Conservation (phyloP, 2,888 invertebrate species). For the Rhamphomyia laevipes region DNA sequence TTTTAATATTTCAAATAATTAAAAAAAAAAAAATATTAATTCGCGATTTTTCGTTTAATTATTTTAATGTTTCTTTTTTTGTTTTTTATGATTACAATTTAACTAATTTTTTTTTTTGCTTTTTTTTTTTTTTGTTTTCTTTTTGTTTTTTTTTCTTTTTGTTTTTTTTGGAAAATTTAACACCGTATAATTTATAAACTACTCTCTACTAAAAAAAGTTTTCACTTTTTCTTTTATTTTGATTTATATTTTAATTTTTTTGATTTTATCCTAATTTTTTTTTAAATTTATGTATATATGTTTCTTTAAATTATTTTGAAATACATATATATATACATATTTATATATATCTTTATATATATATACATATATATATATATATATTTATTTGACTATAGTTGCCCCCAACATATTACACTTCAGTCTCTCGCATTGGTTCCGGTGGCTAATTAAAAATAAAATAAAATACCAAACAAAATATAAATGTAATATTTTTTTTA, state of each 20-base stretch:
- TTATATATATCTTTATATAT: conserved; percentile 6
- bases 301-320: conserved; percentile 8
- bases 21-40: too few species aligned
- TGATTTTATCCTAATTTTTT: neutral
- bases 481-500: neutral
- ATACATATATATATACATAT: conserved; percentile 3
- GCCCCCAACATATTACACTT: conserved; percentile 44
- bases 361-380: too few species aligned
- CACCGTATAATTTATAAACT: too few species aligned
- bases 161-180: neutral
- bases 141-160: neutral
- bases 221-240: too few species aligned
- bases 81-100: too few species aligned
- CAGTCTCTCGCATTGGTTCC: conserved; percentile 64
- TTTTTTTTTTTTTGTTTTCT: neutral
- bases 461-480: conserved; percentile 12
- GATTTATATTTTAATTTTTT: conserved; percentile 3
- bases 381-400: conserved; percentile 8
- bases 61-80: too few species aligned
- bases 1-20: too few species aligned
- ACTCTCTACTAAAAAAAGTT: too few species aligned
- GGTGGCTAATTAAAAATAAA: conserved; percentile 45
- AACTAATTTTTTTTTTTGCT: too few species aligned
- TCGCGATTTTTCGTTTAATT: too few species aligned
- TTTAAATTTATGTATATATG: conserved; percentile 6